Evolutionary conservation across 2,888 invertebrate genomes (phyloP), one percentile per base, ranked within the genome.

Genomic region (Lasioglossum pauxillum): DNA sequence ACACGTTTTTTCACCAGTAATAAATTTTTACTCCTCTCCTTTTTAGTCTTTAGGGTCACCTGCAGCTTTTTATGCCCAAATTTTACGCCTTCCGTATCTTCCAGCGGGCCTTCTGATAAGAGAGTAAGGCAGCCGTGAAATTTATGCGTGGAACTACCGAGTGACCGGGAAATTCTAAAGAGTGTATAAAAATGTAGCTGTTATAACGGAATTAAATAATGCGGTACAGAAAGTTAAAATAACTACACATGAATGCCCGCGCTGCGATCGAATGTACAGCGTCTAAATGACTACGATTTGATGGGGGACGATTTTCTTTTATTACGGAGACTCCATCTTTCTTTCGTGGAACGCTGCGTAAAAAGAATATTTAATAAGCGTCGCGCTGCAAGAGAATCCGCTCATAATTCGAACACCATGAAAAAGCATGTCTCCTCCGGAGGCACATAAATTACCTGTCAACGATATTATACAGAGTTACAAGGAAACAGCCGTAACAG

Each of bases 361-460:
- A 46, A 71, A 80, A 49, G 27, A 23, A 23, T 46, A n/a, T 16
- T 69, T 69, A 44, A 57, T 44, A 53, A 75, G 80, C 80, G n/a
- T 23, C 73, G n/a, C 44, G 12, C 12, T 31, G 12, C 16, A 80
- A 49, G 71, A 75, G 60, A 81, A 60, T 67, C 64, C 23, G 64
- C 67, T 69, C 77, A n/a, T 67, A 35, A 69, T 49, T 77, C 67
- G 69, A 77, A 67, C 67, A 69, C 49, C 69, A n/a, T 35, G 53
- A 49, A 53, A 71, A 38, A 78, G 71, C 69, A 41, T 71, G 69
- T 41, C 69, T 53, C 53, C 78, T 38, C 53, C 53, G 35, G 78
- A 53, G 71, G 74, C 78, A 49, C 78, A 85, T 85, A 85, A 79
- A 83, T 85, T 73, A 76, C 57, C 84, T 82, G 82, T 74, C 82